These are phyloP conservation scores for Fragum fragum DNA, from an alignment of 2,888 invertebrate species.

Conservation along the genomic window DNA sequence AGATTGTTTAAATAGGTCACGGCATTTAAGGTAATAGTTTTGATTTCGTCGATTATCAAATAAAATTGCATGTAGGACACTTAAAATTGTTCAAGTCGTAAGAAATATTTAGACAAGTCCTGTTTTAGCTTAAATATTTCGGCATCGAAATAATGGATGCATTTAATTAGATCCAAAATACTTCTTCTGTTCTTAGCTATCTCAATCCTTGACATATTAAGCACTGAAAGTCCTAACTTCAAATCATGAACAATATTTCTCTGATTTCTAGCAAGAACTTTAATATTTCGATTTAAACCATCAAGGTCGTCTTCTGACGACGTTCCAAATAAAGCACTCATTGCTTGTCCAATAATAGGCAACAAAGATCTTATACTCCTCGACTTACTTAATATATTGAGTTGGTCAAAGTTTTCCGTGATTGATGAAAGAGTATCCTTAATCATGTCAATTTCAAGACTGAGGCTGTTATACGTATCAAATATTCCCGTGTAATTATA, in stretches of 20 bases:
- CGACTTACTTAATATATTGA: neutral
- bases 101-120: neutral
- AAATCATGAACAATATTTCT: conserved; percentile 43
- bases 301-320: conserved; percentile 34
- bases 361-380: conserved; percentile 20
- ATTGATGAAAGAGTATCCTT: neutral
- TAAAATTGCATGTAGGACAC: conserved; percentile 31
- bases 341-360: conserved; percentile 34
- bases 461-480: conserved; percentile 25
- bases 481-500: conserved; percentile 2
- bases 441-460: conserved; percentile 24
- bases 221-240: conserved; percentile 17
- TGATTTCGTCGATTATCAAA: conserved; percentile 34
- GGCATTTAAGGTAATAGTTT: neutral
- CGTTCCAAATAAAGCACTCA: conserved; percentile 35
- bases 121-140: neutral
- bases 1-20: conserved; percentile 18
- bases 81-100: conserved; percentile 25
- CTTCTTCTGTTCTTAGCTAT: conserved; percentile 33
- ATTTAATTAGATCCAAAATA: conserved; percentile 31
- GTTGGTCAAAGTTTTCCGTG: conserved; percentile 28
- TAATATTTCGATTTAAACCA: conserved; percentile 20
- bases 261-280: conserved; percentile 34
- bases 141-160: conserved; percentile 16
- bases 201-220: conserved; percentile 37